Evolutionary conservation across 1,140 invertebrate genomes (phyloP).

Genomic region (Drosophila persimilis): DNA sequence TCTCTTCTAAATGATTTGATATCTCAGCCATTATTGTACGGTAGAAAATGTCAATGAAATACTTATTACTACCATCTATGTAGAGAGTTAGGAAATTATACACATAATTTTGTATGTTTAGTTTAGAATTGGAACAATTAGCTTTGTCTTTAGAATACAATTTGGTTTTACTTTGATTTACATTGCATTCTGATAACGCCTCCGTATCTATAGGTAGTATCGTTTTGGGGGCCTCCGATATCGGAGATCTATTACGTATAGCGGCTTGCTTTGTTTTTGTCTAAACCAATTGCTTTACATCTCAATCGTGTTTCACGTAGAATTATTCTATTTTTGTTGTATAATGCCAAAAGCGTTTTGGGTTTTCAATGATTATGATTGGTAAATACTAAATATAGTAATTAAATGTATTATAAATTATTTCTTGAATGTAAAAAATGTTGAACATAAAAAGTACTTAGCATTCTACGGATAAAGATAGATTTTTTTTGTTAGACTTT

Average conservation of each 20-base stretch:
- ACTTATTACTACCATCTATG: too few relatives aligned
- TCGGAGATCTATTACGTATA: conserved; percentile 57
- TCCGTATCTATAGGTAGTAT: conserved; percentile 1
- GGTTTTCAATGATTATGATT: conserved; percentile 67
- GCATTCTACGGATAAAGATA: conserved; percentile 41
- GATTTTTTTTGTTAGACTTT: conserved; percentile 30
- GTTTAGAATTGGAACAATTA: conserved; percentile 38
- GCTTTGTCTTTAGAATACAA: conserved; percentile 11
- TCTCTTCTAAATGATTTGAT: conserved; percentile 26
- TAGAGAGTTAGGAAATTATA: too few relatives aligned
- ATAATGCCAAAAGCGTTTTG: conserved; percentile 63
- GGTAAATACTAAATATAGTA: conserved; percentile 40
- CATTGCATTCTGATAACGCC: conserved; percentile 27
- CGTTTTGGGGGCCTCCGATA: conserved; percentile 15
- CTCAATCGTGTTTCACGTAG: conserved; percentile 40
- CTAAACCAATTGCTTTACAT: conserved; percentile 65
- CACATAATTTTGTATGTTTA: too few relatives aligned
- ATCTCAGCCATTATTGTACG: conserved; percentile 26
- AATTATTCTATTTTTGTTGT: conserved; percentile 54
- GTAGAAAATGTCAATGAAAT: conserved; percentile 49
- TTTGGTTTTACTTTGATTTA: conserved; percentile 48
- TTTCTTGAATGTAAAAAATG: conserved; percentile 60
- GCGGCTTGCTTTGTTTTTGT: conserved; percentile 16
- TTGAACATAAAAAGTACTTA: conserved; percentile 61
- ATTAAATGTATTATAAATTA: conserved; percentile 60